A percentile compares a stretch with the other conserved stretches of the same genome.
Evolutionary conservation across 2,113 vertebrate species (phyloP).

Genomic region (Carassius gibelio): DNA sequence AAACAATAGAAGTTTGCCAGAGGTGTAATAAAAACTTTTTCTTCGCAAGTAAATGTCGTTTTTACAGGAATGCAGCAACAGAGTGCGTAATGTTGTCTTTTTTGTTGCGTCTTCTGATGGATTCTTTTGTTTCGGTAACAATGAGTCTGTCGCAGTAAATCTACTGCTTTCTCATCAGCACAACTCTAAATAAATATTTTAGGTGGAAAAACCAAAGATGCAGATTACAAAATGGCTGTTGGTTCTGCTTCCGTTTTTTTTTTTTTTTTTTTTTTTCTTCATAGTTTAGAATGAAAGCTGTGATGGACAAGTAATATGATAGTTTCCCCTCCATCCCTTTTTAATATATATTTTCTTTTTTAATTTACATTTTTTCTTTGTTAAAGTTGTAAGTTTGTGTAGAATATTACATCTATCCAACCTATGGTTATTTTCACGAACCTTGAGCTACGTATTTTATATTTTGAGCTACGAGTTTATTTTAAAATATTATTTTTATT

Average conservation of each 20-base stretch:
- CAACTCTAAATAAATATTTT: conserved; percentile 37
- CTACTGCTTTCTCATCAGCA: conserved; percentile 23
- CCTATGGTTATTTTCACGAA: not conserved
- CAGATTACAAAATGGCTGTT: conserved; percentile 34
- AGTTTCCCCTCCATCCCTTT: not conserved
- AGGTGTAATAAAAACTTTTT: not conserved
- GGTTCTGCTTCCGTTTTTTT: conserved; percentile 9
- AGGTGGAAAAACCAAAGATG: conserved; percentile 53
- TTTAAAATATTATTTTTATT: not conserved
- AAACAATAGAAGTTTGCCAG: not conserved
- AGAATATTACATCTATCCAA: not conserved
- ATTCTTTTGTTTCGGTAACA: conserved; percentile 17
- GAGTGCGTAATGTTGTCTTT: not conserved
- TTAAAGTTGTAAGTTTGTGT: not conserved
- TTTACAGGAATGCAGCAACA: not conserved
- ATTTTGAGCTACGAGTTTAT: not conserved
- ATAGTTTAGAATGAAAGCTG: conserved; percentile 6
- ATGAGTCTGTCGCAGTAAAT: not conserved
- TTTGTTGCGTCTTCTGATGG: conserved; percentile 20
- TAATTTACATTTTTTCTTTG: too few species aligned
- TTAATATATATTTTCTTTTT: not conserved
- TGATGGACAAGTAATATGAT: not conserved
- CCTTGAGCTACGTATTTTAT: not conserved
- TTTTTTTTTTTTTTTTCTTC: not conserved
- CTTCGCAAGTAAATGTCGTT: not conserved